phyloP scores from a whole-genome alignment of 2,113 vertebrate genomes.

The Prolemur simus region DNA sequence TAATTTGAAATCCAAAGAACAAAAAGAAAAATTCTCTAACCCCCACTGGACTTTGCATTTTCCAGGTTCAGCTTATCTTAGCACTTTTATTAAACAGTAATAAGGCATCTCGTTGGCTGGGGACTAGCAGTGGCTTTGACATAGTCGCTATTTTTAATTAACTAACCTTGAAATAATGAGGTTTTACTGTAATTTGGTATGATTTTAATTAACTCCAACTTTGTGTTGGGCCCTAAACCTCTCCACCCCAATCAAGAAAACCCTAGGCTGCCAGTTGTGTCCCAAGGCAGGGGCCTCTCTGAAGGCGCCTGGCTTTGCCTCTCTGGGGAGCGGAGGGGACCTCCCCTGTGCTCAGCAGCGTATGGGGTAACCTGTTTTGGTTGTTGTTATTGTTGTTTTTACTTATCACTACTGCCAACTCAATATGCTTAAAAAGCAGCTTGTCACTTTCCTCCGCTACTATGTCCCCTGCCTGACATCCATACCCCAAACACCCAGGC shows the following conservation, averaged over 20 bases:
- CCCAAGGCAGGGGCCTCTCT: not conserved
- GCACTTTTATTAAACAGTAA: constrained; percentile 57
- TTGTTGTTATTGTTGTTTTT: not conserved
- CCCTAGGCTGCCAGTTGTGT: not conserved
- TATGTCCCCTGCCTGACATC: not conserved
- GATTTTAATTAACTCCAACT: constrained; percentile 66
- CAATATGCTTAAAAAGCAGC: not conserved
- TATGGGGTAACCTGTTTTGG: not conserved
- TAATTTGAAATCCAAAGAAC: constrained; percentile 69
- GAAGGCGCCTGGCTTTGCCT: not conserved
- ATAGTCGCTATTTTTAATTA: constrained; percentile 72
- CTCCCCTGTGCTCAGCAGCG: not conserved
- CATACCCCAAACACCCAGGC: not conserved
- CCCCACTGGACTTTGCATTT: not conserved
- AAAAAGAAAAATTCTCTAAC: constrained; percentile 26
- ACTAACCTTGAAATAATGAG: constrained; percentile 45
- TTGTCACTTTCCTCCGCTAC: not conserved
- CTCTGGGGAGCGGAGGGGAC: not conserved
- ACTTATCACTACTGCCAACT: not conserved
- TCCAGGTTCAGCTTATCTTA: constrained; percentile 32
- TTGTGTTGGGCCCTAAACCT: constrained; percentile 4
- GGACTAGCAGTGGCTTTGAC: constrained; percentile 42
- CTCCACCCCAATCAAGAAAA: not conserved
- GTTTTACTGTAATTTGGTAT: constrained; percentile 47
- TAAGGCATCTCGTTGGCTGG: not conserved